A percentile compares a stretch with the other conserved stretches of the same genome.
Conservation (phyloP, 2,113 vertebrate genomes). For the Syrmaticus mikado region DNA sequence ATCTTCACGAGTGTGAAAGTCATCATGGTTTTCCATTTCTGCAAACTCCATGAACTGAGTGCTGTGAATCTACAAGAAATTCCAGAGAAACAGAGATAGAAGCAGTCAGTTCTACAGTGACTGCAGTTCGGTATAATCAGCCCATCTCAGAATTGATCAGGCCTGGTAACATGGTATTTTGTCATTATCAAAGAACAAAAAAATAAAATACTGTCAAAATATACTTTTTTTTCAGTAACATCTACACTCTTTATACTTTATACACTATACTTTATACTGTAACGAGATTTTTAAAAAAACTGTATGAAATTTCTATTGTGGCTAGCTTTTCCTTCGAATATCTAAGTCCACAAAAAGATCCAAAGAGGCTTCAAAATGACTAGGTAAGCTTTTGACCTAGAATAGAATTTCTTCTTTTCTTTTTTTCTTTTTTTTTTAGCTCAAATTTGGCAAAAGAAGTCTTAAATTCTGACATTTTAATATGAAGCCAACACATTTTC, state of each 20-base stretch:
- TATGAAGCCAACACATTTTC: neutral
- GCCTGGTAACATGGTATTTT: neutral
- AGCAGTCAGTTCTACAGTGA: neutral
- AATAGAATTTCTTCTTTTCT: neutral
- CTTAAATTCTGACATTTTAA: neutral
- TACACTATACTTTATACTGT: neutral
- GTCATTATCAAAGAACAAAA: neutral
- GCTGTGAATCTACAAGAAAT: constrained; percentile 63
- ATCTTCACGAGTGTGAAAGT: constrained; percentile 73
- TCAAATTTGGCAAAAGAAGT: neutral
- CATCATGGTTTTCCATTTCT: constrained; percentile 79
- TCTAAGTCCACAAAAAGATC: neutral
- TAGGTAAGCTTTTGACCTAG: neutral
- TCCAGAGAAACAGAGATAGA: neutral
- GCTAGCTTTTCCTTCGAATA: neutral
- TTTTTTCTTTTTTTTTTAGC: neutral
- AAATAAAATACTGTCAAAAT: neutral
- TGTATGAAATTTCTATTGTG: rapidly evolving
- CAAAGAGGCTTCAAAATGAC: neutral
- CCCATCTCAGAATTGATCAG: neutral
- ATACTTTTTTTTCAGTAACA: neutral
- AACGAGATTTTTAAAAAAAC: neutral
- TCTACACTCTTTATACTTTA: neutral
- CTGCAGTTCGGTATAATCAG: neutral
- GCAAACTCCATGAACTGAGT: constrained; percentile 80